Percentiles rank a stretch among this genome's conserved stretches.
Evolutionary conservation across 2,888 invertebrate genomes (phyloP).

Genomic region (Hemaris fuciformis): DNA sequence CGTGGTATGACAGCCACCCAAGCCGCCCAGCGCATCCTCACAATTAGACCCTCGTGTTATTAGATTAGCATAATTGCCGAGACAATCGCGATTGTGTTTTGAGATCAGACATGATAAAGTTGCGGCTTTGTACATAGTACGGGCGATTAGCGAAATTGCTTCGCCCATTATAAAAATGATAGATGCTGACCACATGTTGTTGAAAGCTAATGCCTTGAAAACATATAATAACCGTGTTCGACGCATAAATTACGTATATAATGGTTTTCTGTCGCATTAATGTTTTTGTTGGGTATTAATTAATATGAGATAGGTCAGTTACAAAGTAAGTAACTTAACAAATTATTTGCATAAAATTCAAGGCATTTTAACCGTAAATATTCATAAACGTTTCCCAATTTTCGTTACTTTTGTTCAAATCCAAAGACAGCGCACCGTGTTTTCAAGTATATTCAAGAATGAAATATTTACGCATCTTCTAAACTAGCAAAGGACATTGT

Average conservation of each 20-base stretch:
- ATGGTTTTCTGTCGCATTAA: not conserved
- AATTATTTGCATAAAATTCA: too few species aligned
- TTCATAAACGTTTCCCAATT: too few species aligned
- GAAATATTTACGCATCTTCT: too few species aligned
- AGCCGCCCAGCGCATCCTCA: not conserved
- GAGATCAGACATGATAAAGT: not conserved
- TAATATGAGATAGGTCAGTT: not conserved
- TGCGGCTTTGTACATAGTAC: not conserved
- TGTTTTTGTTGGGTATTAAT: not conserved
- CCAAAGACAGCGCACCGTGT: too few species aligned
- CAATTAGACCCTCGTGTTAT: not conserved
- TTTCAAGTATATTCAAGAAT: too few species aligned
- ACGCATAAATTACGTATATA: not conserved
- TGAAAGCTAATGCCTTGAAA: not conserved
- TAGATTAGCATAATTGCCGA: conserved; percentile 13
- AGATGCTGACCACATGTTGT: not conserved
- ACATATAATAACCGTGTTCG: not conserved
- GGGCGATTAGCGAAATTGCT: not conserved
- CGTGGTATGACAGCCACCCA: conserved; percentile 22
- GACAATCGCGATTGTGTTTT: conserved; percentile 11
- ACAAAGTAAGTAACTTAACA: too few species aligned
- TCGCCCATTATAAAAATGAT: not conserved
- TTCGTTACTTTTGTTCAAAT: too few species aligned
- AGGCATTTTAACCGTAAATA: too few species aligned
- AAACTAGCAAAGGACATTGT: too few species aligned